phyloP scores from a whole-genome alignment of 2,888 invertebrate species.

The Dryobotodes eremita region DNA sequence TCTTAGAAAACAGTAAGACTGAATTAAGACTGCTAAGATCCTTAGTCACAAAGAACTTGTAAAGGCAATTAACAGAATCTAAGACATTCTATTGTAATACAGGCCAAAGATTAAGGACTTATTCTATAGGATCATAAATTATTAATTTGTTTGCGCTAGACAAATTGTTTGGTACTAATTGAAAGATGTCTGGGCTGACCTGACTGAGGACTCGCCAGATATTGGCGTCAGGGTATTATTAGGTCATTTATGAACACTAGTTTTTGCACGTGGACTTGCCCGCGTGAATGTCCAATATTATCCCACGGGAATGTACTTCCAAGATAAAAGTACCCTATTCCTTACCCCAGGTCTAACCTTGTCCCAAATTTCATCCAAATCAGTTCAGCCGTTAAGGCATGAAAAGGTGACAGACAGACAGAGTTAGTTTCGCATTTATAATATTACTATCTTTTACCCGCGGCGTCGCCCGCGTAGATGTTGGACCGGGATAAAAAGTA shows the following conservation, averaged over 20 bases:
- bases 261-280: not conserved
- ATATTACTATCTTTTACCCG: not conserved
- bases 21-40: conserved; percentile 11
- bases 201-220: conserved; percentile 14
- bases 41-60: conserved; percentile 12
- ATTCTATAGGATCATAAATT: conserved; percentile 41
- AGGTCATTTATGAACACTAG: not conserved
- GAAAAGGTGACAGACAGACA: not conserved
- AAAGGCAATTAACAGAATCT: conserved; percentile 41
- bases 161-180: conserved; percentile 45
- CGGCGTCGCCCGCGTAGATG: not conserved
- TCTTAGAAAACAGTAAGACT: conserved; percentile 4
- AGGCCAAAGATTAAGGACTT: conserved; percentile 9
- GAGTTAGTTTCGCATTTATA: not conserved
- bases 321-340: not conserved
- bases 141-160: conserved; percentile 43
- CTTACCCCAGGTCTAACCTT: too few relatives aligned
- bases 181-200: conserved; percentile 27
- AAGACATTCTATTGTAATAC: conserved; percentile 34
- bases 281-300: not conserved
- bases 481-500: not conserved
- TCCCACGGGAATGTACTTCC: not conserved
- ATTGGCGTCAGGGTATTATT: conserved; percentile 3
- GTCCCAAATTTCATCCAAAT: not conserved
- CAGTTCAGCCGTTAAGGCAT: not conserved